Percentiles rank a stretch among this genome's conserved stretches.
phyloP scores from a whole-genome alignment of 2,797 vertebrate species.

The Morelia viridis region DNA sequence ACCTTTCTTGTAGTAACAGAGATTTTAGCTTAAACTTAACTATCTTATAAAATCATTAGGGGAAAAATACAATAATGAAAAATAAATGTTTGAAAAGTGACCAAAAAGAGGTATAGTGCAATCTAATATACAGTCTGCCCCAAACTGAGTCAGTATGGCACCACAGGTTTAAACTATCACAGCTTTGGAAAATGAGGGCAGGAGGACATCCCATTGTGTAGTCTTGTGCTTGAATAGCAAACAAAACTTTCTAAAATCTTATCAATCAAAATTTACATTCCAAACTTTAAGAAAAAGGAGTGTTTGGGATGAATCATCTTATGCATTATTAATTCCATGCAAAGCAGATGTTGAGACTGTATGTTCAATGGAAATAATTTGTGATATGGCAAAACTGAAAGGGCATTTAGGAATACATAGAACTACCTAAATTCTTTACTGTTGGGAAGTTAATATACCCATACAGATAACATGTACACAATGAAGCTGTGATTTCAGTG shows the following conservation, averaged over 20 bases:
- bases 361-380: neutral
- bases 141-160: neutral
- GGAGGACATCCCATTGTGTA: neutral
- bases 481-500: neutral
- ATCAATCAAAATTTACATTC: neutral
- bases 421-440: neutral
- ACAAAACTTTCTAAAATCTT: neutral
- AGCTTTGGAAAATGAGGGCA: neutral
- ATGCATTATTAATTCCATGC: neutral
- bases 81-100: neutral
- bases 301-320: neutral
- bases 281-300: neutral
- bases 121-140: neutral
- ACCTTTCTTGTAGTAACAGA: slow-evolving; percentile 12
- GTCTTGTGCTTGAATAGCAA: neutral
- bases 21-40: slow-evolving; percentile 61
- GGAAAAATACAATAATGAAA: neutral
- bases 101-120: neutral
- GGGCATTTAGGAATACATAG: neutral
- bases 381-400: neutral
- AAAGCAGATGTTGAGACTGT: neutral
- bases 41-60: slow-evolving; percentile 62
- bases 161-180: neutral
- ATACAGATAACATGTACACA: neutral
- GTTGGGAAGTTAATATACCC: neutral